phyloP scores from a whole-genome alignment of 1,140 invertebrate genomes.

The Druon quercuslanigerum region DNA sequence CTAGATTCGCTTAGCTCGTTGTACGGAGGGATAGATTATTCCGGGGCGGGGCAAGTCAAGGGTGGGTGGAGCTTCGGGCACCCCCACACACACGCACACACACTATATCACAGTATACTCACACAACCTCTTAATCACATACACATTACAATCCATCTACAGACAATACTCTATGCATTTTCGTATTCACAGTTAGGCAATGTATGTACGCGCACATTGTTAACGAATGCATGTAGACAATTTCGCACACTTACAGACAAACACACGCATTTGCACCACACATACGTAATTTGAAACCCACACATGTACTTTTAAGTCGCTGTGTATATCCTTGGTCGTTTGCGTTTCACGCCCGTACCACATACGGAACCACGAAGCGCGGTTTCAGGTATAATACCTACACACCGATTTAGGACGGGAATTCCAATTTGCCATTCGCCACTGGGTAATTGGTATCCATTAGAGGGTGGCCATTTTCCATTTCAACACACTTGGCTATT shows the following conservation, averaged over 20 bases:
- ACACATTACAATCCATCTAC: constrained; percentile 6
- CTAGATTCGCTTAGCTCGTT: constrained; percentile 34
- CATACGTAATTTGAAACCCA: constrained; percentile 14
- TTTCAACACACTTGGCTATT: constrained; percentile 33
- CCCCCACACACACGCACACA: constrained; percentile 38
- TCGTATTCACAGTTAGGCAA: neutral
- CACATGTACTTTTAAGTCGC: neutral
- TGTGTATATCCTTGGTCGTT: constrained; percentile 25
- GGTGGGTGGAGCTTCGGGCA: constrained; percentile 58
- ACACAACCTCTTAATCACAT: neutral
- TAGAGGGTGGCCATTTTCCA: constrained; percentile 53
- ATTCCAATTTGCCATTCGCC: constrained; percentile 61
- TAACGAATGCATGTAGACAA: neutral
- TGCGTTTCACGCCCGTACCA: constrained; percentile 28
- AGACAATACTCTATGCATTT: neutral
- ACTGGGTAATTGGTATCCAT: constrained; percentile 58
- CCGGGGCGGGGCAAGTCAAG: constrained; percentile 59
- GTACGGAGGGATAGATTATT: constrained; percentile 56
- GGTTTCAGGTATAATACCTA: constrained; percentile 38
- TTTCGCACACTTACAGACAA: neutral
- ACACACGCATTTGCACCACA: neutral
- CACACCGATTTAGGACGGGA: constrained; percentile 57
- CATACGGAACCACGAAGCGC: constrained; percentile 24
- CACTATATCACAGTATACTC: constrained; percentile 33
- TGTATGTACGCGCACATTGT: neutral